Evolutionary conservation across 53 echinoderm and acorn worm species (phyloP), one percentile per base, ranked within the genome.

Genomic region (Mesocentrotus franciscanus): DNA sequence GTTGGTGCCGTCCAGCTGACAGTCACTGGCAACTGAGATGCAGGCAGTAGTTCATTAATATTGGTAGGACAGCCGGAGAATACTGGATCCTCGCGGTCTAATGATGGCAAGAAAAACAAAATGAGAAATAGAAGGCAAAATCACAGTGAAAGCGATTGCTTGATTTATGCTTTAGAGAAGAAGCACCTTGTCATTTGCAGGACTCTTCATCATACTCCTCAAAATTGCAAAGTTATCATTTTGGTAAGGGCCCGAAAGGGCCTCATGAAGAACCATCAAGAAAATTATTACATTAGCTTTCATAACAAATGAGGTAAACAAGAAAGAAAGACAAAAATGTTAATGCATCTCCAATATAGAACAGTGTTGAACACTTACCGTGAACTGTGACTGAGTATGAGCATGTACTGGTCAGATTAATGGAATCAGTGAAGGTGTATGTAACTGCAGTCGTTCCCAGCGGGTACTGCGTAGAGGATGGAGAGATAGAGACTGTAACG

Each of bases 341-440:
- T 1, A 16, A 12, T 61, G 12, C 61, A 14, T 61, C 61, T 61
- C 12, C 16, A 4, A 0, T 16, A 61, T 61, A 0, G 16, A 61
- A 61, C 12, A 14, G 61, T 7, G 2, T 61, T 4, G 8, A 27
- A 24, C 3, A 32, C 91, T 92, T 92, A 97, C 97, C 97, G 30
- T 90, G 78, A 27, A 97, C 92, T 24, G 96, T 96, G 11, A 97
- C 95, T 29, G 87, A 95, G 90, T 96, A 95, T 14, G 71, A 75
- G 90, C 97, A 97, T 9, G 90, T 95, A 17, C 89, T 93, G 39
- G 87, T 90, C 35, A 95, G 95, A 32, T 81, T 92, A 34, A 66
- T 16, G 15, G 26, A 42, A 91, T 97, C 97, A 0, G 93, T 93
- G n/a, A 95, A 96, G 60, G 96, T 96, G 91, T 95, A 97, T 12